These are phyloP conservation scores for Dorcus parallelipipedus DNA, from an alignment of 2,888 invertebrate species.

Conservation along the genomic window DNA sequence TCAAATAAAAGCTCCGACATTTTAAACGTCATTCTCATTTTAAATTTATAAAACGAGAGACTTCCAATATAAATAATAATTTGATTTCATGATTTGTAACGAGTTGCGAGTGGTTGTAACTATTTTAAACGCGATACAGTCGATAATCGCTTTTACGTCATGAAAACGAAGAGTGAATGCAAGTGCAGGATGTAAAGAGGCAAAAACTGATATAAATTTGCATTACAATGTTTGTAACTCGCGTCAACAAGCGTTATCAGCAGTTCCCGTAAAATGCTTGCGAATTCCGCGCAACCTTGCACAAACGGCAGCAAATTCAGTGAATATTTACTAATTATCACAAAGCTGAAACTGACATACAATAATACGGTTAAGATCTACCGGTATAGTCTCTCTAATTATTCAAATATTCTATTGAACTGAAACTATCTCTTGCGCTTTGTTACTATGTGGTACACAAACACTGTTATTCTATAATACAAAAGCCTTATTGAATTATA, in stretches of 20 bases:
- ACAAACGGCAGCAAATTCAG: conserved; percentile 8
- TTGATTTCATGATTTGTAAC: too few species aligned
- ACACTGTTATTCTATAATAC: too few species aligned
- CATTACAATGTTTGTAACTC: conserved; percentile 2
- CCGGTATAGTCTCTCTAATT: background rate
- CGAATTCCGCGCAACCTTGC: background rate
- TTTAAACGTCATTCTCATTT: too few species aligned
- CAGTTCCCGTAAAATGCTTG: conserved; percentile 7
- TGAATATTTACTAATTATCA: conserved; percentile 13
- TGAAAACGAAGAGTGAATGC: too few species aligned
- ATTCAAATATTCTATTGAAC: background rate
- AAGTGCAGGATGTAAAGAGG: conserved; percentile 1
- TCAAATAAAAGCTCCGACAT: too few species aligned
- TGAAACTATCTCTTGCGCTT: background rate
- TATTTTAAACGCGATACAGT: too few species aligned
- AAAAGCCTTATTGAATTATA: too few species aligned
- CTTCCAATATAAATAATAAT: too few species aligned
- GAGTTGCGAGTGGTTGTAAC: too few species aligned
- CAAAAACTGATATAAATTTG: conserved; percentile 9
- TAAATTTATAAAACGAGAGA: too few species aligned
- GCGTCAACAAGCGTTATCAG: conserved; percentile 3
- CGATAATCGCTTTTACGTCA: too few species aligned
- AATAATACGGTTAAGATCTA: conserved; percentile 1
- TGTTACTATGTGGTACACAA: too few species aligned
- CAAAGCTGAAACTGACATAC: conserved; percentile 3